Base-by-base conservation (phyloP, 2,113 vertebrate genomes). In the Eulemur rufifrons region DNA sequence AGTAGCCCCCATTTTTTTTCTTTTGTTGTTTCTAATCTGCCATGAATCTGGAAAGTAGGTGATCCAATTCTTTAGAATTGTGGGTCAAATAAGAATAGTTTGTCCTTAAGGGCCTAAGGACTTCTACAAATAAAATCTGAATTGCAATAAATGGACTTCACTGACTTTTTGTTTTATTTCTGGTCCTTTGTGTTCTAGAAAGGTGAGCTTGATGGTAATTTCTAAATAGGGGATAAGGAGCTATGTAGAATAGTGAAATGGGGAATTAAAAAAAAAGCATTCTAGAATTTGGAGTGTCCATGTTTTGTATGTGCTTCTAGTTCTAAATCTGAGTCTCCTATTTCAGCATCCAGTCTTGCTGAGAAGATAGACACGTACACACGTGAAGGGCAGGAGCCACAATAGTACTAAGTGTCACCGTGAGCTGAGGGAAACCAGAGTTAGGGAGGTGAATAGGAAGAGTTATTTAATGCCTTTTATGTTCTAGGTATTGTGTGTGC, bases 11-110 rank as follows among this genome's bases (percentile, higher is more conserved):
- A n/a, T 9, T 39, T 81, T 37, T 23, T 5, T 37, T 34, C 80
- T 77, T 47, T 85, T 88, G 15, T 73, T 82, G 39, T n/a, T 94
- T 91, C 34, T 87, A 29, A 32, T 97, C 64, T 85, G 59, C 39
- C 18, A 15, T 66, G 64, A 32, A 94, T 17, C 32, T 93, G 64
- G 42, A 86, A 64, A 68, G 18, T 47, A 66, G 50, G 15, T 59
- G 27, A 50, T 91, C 64, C 71, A 81, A 68, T 86, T 76, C 13
- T 42, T 90, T 90, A 95, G 83, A 86, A 76, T 74, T 34, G 34
- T 69, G 56, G 37, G 27, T 88, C 93, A 77, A 82, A n/a, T 71
- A 52, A 83, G 54, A 86, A 73, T n/a, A 69, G 80, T 13, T 66
- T 86, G 27, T 86, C 42, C 63, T 66, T 83, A 82, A 96, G 63